phyloP scores from a whole-genome alignment of 2,888 invertebrate genomes.

The Apodemia hepburni region DNA sequence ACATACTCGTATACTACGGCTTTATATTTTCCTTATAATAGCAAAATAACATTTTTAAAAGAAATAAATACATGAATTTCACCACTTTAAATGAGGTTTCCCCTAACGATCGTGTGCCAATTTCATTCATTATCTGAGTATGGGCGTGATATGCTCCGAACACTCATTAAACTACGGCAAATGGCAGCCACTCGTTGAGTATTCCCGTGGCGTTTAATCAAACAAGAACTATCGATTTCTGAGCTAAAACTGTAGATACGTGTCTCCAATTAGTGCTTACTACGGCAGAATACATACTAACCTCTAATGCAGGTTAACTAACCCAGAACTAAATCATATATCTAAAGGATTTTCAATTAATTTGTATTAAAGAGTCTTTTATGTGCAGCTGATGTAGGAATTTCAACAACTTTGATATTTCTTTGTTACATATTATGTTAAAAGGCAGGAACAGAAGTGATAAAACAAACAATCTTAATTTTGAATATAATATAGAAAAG shows the following conservation, averaged over 20 bases:
- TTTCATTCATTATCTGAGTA: constrained; percentile 46
- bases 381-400: constrained; percentile 29
- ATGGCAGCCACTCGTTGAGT: constrained; percentile 39
- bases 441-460: no score
- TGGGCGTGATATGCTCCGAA: constrained; percentile 32
- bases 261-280: constrained; percentile 54
- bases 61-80: background rate
- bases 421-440: no score
- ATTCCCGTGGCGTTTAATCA: constrained; percentile 49
- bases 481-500: no score
- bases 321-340: constrained; percentile 11
- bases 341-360: constrained; percentile 20
- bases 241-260: constrained; percentile 50
- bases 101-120: constrained; percentile 35
- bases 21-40: no score
- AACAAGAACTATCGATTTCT: constrained; percentile 60
- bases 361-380: constrained; percentile 30
- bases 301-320: constrained; percentile 20
- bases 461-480: no score
- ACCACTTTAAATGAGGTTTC: constrained; percentile 17
- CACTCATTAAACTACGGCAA: constrained; percentile 33
- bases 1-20: no score
- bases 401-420: background rate
- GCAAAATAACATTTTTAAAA: background rate
- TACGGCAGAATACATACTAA: constrained; percentile 37